Percentiles rank a stretch among this genome's conserved stretches.
Evolutionary conservation across 30 jellyfish, hydroid and myxozoan genomes (phyloP).

Genomic region (Aurelia sp.): DNA sequence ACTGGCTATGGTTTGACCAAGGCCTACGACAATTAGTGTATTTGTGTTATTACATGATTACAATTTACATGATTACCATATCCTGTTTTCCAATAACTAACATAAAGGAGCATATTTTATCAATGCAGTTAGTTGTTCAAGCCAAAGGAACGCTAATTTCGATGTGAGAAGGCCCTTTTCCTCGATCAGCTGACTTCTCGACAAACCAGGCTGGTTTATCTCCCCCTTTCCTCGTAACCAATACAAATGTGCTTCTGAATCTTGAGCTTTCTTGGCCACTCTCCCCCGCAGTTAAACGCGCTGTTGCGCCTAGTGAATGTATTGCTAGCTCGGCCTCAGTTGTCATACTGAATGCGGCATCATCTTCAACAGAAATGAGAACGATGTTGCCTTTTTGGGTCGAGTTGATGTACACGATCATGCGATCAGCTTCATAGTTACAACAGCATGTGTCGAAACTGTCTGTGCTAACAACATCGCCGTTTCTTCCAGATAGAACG

Average conservation of each 20-base stretch:
- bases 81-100: no score
- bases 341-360: background rate
- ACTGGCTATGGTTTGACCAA: no score
- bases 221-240: slow-evolving; percentile 12
- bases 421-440: background rate
- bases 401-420: background rate
- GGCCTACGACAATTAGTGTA: no score
- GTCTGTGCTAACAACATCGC: background rate
- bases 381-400: background rate
- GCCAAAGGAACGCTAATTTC: no score
- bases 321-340: background rate
- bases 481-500: background rate
- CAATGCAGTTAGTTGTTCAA: no score
- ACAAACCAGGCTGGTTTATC: slow-evolving; percentile 21
- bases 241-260: background rate
- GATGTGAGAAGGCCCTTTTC: slow-evolving; percentile 4
- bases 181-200: background rate
- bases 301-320: background rate
- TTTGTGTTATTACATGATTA: no score
- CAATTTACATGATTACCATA: no score
- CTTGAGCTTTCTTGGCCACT: no score
- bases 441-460: background rate
- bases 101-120: no score
- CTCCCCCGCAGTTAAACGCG: background rate
- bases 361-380: background rate